Evolutionary conservation across 2,888 invertebrate species (phyloP), one percentile per base, ranked within the genome.

Genomic region (Tinea semifulvella): DNA sequence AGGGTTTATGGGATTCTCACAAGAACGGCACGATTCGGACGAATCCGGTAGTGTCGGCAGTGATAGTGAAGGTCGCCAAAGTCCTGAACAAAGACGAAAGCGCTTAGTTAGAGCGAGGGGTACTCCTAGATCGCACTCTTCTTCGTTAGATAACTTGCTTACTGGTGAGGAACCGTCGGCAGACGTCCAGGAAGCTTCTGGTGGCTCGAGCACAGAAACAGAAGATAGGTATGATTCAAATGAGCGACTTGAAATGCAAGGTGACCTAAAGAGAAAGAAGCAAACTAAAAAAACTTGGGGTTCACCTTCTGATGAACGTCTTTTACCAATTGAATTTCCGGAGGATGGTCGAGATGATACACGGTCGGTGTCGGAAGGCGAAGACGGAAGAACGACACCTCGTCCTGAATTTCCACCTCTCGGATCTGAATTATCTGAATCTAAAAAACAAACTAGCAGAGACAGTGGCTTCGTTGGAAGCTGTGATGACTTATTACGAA

Each of bases 391-490:
- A 48, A 85, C 84, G 56, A 88, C 89, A 4, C 89, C 89, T 2
- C 86, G 88, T 54, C 87, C 88, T 1, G 89, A 89, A 61, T 84
- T 83, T 62, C 69, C 82, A 56, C 77, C 81, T 39, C 68, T 82
- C 47, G 81, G 84, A 53, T 83, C 84, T 51, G 83, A 84, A 60
- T 68, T 84, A 40, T 84, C 85, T 19, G 84, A 85, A 62, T 86
- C 87, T 46, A 87, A 88, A 56, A 92, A 91, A 63, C 90, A 91
- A 63, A 91, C 92, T 49, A 92, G 91, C 60, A 84, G 94, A 48
- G 94, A 94, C 65, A 93, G 93, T 56, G 94, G 94, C 2, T 94
- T 94, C 56, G 89, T 94, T 40, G 94, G 94, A 4, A 93, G 92
- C 63, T 92, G 91, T 58, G 94, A 94, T 60, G 94, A 94, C 65